Percentiles rank a stretch among this genome's conserved stretches.
Conservation (phyloP, 1,140 invertebrate genomes). For the Hypsibius dujardini region DNA sequence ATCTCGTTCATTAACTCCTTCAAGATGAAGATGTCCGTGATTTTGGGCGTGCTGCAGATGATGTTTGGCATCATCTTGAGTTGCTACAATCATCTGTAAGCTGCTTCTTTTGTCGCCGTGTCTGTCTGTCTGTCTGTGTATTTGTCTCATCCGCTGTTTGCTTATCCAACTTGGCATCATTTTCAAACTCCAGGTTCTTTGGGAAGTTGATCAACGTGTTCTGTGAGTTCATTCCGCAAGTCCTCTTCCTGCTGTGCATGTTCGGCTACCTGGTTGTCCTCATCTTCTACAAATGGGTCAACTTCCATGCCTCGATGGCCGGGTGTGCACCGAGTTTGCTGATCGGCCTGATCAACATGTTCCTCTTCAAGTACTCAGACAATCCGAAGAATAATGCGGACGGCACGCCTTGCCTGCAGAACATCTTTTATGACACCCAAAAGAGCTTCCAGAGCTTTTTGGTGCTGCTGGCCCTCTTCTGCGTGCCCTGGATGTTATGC, state of each 20-base stretch:
- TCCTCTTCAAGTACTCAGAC: conserved; percentile 37
- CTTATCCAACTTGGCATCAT: no score
- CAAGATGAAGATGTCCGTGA: conserved; percentile 97
- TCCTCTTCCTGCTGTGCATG: conserved; percentile 67
- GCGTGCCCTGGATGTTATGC: conserved; percentile 77
- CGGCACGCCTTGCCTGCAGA: conserved; percentile 19
- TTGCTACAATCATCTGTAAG: conserved; percentile 71
- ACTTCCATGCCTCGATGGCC: conserved; percentile 40
- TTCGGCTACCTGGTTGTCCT: conserved; percentile 85
- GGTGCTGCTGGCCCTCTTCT: conserved; percentile 53
- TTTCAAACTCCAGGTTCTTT: conserved; percentile 59
- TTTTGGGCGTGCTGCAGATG: conserved; percentile 89
- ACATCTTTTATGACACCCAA: conserved; percentile 20
- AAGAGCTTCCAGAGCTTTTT: conserved; percentile 47
- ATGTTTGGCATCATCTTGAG: conserved; percentile 78
- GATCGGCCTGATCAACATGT: conserved; percentile 47
- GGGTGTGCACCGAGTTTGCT: conserved; percentile 44
- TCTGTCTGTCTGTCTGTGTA: no score
- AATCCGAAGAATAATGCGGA: conserved; percentile 25
- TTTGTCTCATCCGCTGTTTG: no score
- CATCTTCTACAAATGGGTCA: conserved; percentile 72
- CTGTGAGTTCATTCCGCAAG: conserved; percentile 77
- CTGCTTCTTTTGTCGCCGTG: no score
- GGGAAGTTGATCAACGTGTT: conserved; percentile 57
- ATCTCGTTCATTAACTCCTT: conserved; percentile 91